These are phyloP conservation scores for Dasyprocta punctata DNA, from an alignment of 2,113 vertebrate species.

Conservation along the genomic window DNA sequence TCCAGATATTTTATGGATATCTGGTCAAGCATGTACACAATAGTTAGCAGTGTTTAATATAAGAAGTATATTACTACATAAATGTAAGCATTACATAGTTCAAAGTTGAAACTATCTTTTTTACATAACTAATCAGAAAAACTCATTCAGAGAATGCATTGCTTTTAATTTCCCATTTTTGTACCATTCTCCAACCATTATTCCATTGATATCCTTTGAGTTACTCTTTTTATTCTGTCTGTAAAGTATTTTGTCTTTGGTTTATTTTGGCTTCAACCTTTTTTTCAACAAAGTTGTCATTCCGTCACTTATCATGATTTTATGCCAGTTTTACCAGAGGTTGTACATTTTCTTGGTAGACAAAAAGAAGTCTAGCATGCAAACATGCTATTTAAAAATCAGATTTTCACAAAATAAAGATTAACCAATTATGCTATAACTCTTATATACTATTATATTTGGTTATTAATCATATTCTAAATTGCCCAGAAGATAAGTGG, in stretches of 20 bases:
- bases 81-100: not conserved
- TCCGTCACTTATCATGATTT: not conserved
- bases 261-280: not conserved
- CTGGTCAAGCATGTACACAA: not conserved
- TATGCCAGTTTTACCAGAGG: not conserved
- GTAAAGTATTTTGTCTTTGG: not conserved
- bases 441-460: not conserved
- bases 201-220: not conserved
- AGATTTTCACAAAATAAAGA: not conserved
- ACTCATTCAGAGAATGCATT: not conserved
- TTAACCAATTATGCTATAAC: not conserved
- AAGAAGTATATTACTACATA: not conserved
- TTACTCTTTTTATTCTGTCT: not conserved
- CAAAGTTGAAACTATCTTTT: not conserved
- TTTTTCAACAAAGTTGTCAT: accelerated
- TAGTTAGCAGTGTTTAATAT: not conserved
- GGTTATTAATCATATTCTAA: not conserved
- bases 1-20: not conserved
- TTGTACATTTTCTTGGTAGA: not conserved
- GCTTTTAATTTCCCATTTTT: not conserved
- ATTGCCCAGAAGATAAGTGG: not conserved
- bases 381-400: not conserved
- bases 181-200: not conserved
- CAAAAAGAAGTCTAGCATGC: not conserved
- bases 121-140: not conserved